Evolutionary conservation across 2,797 vertebrate species (phyloP).

Genomic region (Aselliscus stoliczkanus): DNA sequence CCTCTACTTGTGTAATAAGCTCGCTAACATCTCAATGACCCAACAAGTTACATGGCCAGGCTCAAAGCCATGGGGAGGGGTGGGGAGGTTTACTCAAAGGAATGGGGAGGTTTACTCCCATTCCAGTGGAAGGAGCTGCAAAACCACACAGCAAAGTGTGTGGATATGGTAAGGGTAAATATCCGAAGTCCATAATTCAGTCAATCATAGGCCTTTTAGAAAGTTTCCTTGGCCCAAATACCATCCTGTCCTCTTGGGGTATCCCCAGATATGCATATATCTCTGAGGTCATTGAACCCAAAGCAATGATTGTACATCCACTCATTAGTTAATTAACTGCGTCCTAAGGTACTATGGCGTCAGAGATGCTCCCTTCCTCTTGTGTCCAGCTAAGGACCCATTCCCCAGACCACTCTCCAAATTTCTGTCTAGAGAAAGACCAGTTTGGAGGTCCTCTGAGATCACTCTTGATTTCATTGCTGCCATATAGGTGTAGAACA

Average conservation of each 20-base stretch:
- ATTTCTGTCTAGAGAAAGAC: background rate
- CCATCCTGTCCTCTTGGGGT: background rate
- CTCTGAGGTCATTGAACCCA: background rate
- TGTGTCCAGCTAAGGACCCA: background rate
- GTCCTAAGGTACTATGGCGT: background rate
- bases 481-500: background rate
- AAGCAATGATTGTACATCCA: background rate
- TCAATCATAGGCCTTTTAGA: background rate
- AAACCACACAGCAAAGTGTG: background rate
- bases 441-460: background rate
- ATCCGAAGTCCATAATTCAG: background rate
- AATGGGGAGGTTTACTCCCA: background rate
- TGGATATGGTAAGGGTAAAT: background rate
- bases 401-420: background rate
- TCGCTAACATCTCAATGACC: background rate
- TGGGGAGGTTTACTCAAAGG: background rate
- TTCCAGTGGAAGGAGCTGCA: background rate
- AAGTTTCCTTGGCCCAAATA: background rate
- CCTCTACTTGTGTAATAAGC: background rate
- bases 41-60: background rate
- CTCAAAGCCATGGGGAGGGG: background rate
- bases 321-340: background rate
- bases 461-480: constrained; percentile 50
- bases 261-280: background rate
- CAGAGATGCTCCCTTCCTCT: background rate